Base-by-base conservation (phyloP, 2,888 invertebrate genomes). In the Tetragonisca angustula region DNA sequence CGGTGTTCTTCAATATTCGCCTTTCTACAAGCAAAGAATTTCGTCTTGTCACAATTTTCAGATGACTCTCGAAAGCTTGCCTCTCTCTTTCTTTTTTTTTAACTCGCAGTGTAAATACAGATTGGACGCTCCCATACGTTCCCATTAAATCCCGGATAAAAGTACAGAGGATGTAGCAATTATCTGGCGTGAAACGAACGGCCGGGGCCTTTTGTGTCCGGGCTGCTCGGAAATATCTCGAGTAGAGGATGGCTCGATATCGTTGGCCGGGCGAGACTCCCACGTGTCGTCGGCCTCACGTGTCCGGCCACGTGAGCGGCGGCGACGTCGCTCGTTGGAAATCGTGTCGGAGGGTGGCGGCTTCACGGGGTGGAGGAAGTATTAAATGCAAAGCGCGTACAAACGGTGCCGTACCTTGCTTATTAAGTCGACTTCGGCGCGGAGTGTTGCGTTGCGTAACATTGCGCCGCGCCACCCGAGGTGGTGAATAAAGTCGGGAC, bases 271-370 rank as follows among this genome's bases (percentile, higher is more conserved):
- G 79, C 27, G n/a, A n/a, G n/a, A 56, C 27, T 70, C 68, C 82
- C 87, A 84, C 89, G 90, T 87, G 90, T 81, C 83, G 90, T 81
- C 83, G 36, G 80, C 74, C 72, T 87, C 83, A 85, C 83, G 86
- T 87, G 85, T 69, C 69, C 56, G 71, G 83, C 85, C 92, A 92
- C 87, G 88, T 89, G 88, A 88, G 9, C 71, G 21, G n/a, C 59
- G 56, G 9, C 71, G 21, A 21, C 59, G 56, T 21, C 71, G 64
- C 64, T 56, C 70, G 73, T 76, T 68, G 75, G 70, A 78, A 82
- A 79, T 76, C 71, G 81, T 73, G 61, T 43, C 76, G 87, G 67
- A 70, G 79, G 84, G 85, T 77, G 79, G 82, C 68, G 81, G 76
- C 32, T 78, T 70, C 50, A 36, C 65, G 82, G 78, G 76, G 77